Base-by-base conservation (phyloP, 1,140 invertebrate genomes). In the Wiebesia pumilae region DNA sequence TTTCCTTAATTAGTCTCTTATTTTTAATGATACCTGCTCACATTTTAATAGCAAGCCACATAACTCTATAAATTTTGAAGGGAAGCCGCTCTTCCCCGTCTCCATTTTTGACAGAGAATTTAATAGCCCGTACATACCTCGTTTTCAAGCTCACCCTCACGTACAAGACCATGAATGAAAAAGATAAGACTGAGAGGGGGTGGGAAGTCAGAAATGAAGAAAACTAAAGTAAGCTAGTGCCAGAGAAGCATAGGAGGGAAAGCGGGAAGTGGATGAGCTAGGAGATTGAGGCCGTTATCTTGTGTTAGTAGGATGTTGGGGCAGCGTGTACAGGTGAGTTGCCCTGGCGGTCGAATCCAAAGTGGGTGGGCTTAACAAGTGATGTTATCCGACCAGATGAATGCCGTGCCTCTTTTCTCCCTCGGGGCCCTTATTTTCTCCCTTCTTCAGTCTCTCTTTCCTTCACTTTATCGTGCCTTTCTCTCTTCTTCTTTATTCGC, bases 341-440 rank as follows among this genome's bases (percentile, higher is more conserved):
- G 14, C 14, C 30, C 33, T n/a, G 27, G 80, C 84, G 87, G 73
- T 82, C 47, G 43, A 62, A 67, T 88, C 81, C 78, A 86, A 79
- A 35, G 88, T 85, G 85, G 87, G 79, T 87, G 33, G 86, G 30
- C 77, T 89, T 90, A 90, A 89, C 90, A 90, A 90, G 89, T 87
- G 89, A 90, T 90, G 78, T 86, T 90, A 89, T 89, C 90, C 88
- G 85, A 54, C 83, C 85, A 89, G 89, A 89, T 89, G 89, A 89
- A 89, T 89, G 89, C 88, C 79, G 21, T 87, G 33, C 81, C 87
- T 90, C 81, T 78, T 86, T 86, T 87, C 88, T 86, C 88, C 62
- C n/a, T 87, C 6, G 27, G 40, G 73, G 40, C 10, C 27, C 16
- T 43, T n/a, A 43, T 38, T 75, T 6, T 38, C 35, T 87, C 83